These are phyloP conservation scores for Dolichoris vasculosae DNA, from an alignment of 1,140 invertebrate genomes.

Conservation along the genomic window DNA sequence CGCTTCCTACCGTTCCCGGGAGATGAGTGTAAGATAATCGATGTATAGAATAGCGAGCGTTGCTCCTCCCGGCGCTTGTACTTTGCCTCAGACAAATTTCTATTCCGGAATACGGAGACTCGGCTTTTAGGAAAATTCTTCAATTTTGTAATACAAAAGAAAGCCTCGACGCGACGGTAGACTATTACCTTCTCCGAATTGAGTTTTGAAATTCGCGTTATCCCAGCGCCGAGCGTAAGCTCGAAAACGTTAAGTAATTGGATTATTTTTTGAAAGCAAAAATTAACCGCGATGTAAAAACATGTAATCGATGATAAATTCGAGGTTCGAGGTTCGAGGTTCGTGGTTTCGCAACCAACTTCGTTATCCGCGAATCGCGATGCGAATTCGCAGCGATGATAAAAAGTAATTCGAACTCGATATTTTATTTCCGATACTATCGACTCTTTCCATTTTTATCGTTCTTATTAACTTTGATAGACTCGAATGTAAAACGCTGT, in stretches of 20 bases:
- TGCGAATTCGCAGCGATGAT: neutral
- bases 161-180: neutral
- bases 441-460: too few relatives aligned
- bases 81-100: neutral
- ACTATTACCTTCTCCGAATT: neutral
- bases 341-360: neutral
- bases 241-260: conserved; percentile 12
- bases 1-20: neutral
- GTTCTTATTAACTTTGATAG: neutral
- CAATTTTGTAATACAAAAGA: neutral
- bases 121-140: neutral
- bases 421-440: neutral
- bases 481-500: neutral
- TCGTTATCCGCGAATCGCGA: neutral
- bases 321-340: too few relatives aligned
- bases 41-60: neutral
- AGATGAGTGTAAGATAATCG: conserved; percentile 22
- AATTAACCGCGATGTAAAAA: neutral
- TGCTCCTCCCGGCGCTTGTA: neutral
- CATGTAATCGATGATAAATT: conserved; percentile 10
- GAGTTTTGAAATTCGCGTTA: neutral
- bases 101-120: neutral
- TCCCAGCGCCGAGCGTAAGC: neutral
- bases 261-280: neutral
- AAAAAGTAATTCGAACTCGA: neutral